These are phyloP conservation scores for Mustelus asterias DNA, from an alignment of 2,113 vertebrate species.

Conservation along the genomic window DNA sequence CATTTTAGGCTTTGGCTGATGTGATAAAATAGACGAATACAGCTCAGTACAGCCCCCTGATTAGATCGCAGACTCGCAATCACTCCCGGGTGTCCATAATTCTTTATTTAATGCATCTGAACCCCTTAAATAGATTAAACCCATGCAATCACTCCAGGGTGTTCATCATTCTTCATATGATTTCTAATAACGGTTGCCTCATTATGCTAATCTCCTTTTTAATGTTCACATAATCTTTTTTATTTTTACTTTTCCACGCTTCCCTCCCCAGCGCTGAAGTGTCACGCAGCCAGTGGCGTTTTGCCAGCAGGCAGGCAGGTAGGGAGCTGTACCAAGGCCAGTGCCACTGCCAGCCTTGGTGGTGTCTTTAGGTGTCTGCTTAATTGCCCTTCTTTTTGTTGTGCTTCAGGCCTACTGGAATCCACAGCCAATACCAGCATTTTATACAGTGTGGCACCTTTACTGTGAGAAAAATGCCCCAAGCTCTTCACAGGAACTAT, in stretches of 20 bases:
- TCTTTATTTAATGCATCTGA: constrained; percentile 34
- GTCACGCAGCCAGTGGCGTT: neutral
- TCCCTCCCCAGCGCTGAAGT: neutral
- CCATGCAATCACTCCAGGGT: constrained; percentile 18
- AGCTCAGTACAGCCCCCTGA: constrained; percentile 4
- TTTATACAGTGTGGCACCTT: neutral
- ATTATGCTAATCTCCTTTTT: constrained; percentile 26
- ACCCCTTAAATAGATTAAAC: constrained; percentile 32
- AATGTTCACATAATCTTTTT: neutral
- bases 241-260: neutral
- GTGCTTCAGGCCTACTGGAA: neutral
- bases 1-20: constrained; percentile 15
- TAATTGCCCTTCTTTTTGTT: neutral
- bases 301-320: neutral
- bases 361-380: neutral
- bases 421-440: neutral
- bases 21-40: constrained; percentile 12
- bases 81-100: constrained; percentile 33
- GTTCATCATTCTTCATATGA: constrained; percentile 28
- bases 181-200: constrained; percentile 29
- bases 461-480: too few species aligned
- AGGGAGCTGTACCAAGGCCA: neutral
- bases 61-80: constrained; percentile 31
- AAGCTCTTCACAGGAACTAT: neutral
- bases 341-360: too few species aligned